Evolutionary conservation across 64 coral and sea anemone species (phyloP).

Genomic region (Trachythela sp.): DNA sequence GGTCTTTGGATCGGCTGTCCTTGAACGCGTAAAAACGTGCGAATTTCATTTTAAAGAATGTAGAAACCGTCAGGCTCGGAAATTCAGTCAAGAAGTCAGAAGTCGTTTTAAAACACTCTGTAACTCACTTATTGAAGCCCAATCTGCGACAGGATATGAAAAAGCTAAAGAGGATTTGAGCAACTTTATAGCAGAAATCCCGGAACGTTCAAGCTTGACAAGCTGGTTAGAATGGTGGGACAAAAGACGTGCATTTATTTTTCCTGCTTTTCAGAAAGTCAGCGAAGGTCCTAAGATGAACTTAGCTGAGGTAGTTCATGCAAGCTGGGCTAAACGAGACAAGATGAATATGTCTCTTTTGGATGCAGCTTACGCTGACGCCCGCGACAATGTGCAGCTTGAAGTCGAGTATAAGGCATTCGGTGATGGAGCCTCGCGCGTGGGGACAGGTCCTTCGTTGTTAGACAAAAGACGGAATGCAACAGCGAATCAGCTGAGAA

Average conservation of each 20-base stretch:
- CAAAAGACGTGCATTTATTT: slow-evolving; percentile 46
- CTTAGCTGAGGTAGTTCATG: slow-evolving; percentile 28
- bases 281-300: slow-evolving; percentile 42
- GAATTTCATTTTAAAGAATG: slow-evolving; percentile 60
- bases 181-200: slow-evolving; percentile 32
- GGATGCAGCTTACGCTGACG: slow-evolving; percentile 35
- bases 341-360: slow-evolving; percentile 43
- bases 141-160: slow-evolving; percentile 30
- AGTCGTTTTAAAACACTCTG: slow-evolving; percentile 41
- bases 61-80: slow-evolving; percentile 40
- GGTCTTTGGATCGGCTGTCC: not conserved
- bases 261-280: no score
- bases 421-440: slow-evolving; percentile 18
- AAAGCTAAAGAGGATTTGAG: slow-evolving; percentile 36
- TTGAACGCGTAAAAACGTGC: slow-evolving; percentile 28
- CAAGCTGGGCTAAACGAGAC: slow-evolving; percentile 50
- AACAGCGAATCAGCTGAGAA: no score
- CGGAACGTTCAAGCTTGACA: slow-evolving; percentile 26
- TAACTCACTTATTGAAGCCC: slow-evolving; percentile 28
- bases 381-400: slow-evolving; percentile 36
- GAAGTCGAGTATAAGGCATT: slow-evolving; percentile 53
- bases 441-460: no score
- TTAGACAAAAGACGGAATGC: no score
- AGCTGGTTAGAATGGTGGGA: slow-evolving; percentile 55
- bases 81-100: slow-evolving; percentile 20